Evolutionary conservation across 2,888 invertebrate genomes (phyloP).

Genomic region (Amblyteles armatorius): DNA sequence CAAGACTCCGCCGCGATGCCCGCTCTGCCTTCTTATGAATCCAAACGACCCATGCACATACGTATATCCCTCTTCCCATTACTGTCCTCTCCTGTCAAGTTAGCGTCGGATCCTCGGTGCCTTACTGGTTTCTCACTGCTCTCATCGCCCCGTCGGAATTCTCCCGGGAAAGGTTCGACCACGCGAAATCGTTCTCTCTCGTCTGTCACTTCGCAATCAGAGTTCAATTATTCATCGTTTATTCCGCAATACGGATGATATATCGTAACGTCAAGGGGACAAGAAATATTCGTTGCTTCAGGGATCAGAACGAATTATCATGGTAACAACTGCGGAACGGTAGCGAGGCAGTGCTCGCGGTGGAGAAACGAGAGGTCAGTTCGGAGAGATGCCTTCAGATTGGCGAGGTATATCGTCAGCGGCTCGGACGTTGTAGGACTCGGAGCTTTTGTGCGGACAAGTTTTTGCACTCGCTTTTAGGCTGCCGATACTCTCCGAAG

Average conservation of each 20-base stretch:
- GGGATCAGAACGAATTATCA: slow-evolving; percentile 76
- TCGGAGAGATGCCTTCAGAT: slow-evolving; percentile 76
- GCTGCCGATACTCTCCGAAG: background rate
- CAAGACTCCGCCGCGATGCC: slow-evolving; percentile 8
- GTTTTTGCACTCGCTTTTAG: background rate
- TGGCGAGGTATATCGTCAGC: slow-evolving; percentile 68
- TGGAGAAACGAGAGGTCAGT: slow-evolving; percentile 68
- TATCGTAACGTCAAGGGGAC: slow-evolving; percentile 7
- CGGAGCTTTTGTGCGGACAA: background rate
- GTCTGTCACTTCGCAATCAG: slow-evolving; percentile 43
- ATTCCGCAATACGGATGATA: slow-evolving; percentile 32
- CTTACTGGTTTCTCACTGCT: slow-evolving; percentile 38
- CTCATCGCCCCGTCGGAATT: background rate
- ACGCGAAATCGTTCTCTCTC: background rate
- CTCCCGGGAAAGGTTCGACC: background rate
- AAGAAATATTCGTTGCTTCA: slow-evolving; percentile 28
- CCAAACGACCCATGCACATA: slow-evolving; percentile 69
- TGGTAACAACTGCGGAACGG: slow-evolving; percentile 77
- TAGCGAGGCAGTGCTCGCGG: slow-evolving; percentile 67
- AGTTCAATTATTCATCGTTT: slow-evolving; percentile 58
- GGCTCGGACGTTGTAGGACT: background rate
- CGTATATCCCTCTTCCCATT: slow-evolving; percentile 70
- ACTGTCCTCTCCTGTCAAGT: slow-evolving; percentile 69
- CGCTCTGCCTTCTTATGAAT: slow-evolving; percentile 72
- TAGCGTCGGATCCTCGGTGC: slow-evolving; percentile 65